Evolutionary conservation across 37 sponge, comb jelly and placozoan genomes (phyloP), one percentile per base, ranked within the genome.

Genomic region (Aplysina aerophoba): DNA sequence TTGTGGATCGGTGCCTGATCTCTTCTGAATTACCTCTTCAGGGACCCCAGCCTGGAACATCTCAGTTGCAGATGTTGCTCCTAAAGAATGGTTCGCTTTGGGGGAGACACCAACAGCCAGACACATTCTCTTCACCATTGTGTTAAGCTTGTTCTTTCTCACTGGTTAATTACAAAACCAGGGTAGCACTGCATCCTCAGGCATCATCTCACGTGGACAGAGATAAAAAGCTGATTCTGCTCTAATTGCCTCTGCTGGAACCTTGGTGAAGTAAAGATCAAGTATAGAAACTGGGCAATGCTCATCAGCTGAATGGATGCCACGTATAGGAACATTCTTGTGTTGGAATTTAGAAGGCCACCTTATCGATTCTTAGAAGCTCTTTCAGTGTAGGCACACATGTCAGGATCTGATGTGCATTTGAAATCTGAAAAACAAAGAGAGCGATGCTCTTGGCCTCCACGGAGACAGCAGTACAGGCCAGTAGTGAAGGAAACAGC

Each of bases 401-500:
- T 11, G 66, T 65, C 66, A 30, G 66, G 66, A 65, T 65, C 27
- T 8, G 66, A 65, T 65, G 66, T 65, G 66, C 22, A 30, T 65
- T 16, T 65, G 22, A 65, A 65, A 65, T 65, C 30, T 20, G 66
- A 65, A 65, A 65, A 65, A 16, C 66, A 30, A 65, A 65, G 66
- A 20, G 66, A 65, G 22, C 66, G 22, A 30, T 65, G 66, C 22
- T 65, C 66, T 65, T 65, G 30, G 22, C 66, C 66, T 20, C 66
- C 66, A 65, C 66, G 66, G 6, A 65, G 66, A 65, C 66, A 65
- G 66, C 66, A 65, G 22, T 65, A 65, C 19, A 65, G 66, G 66
- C 66, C 66, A 20, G 66, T 16, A 16, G 66, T 65, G 22, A 65
- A 65, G 66, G 27, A 65, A 65, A 65, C 66, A 12, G 22, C 22